Percentiles rank a stretch among this genome's conserved stretches.
Conservation (phyloP, 1,140 invertebrate genomes). For the Drosophila chauvacae region DNA sequence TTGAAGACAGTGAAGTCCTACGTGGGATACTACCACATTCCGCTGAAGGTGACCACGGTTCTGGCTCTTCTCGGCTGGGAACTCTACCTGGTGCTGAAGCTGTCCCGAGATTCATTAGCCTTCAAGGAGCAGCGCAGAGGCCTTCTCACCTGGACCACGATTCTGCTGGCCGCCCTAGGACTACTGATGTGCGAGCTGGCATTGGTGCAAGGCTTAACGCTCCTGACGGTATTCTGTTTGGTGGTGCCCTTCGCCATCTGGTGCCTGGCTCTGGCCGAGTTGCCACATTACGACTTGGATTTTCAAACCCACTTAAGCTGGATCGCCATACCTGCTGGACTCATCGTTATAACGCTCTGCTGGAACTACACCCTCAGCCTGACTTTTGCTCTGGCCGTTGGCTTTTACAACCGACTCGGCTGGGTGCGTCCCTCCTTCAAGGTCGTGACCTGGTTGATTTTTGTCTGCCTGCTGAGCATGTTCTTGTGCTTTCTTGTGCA, state of each 20-base stretch:
- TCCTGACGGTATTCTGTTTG: slow-evolving; percentile 54
- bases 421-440: slow-evolving; percentile 21
- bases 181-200: slow-evolving; percentile 24
- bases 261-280: slow-evolving; percentile 42
- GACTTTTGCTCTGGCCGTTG: slow-evolving; percentile 30
- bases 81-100: slow-evolving; percentile 39
- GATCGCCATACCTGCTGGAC: slow-evolving; percentile 30
- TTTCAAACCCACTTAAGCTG: slow-evolving; percentile 30
- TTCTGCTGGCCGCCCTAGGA: slow-evolving; percentile 17
- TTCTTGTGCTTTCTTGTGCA: slow-evolving; percentile 87
- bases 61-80: slow-evolving; percentile 90
- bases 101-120: slow-evolving; percentile 2
- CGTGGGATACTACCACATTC: slow-evolving; percentile 89
- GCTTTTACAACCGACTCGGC: slow-evolving; percentile 31
- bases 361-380: slow-evolving; percentile 40
- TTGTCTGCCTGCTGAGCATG: slow-evolving; percentile 79
- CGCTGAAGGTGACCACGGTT: slow-evolving; percentile 86
- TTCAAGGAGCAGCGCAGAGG: not conserved
- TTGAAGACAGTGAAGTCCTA: slow-evolving; percentile 89
- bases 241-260: slow-evolving; percentile 64
- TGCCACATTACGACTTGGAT: not conserved
- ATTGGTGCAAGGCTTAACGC: slow-evolving; percentile 49
- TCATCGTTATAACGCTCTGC: slow-evolving; percentile 64
- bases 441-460: slow-evolving; percentile 45
- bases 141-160: not conserved